Base-by-base conservation (phyloP, 2,888 invertebrate species). In the Resseliella maxima region DNA sequence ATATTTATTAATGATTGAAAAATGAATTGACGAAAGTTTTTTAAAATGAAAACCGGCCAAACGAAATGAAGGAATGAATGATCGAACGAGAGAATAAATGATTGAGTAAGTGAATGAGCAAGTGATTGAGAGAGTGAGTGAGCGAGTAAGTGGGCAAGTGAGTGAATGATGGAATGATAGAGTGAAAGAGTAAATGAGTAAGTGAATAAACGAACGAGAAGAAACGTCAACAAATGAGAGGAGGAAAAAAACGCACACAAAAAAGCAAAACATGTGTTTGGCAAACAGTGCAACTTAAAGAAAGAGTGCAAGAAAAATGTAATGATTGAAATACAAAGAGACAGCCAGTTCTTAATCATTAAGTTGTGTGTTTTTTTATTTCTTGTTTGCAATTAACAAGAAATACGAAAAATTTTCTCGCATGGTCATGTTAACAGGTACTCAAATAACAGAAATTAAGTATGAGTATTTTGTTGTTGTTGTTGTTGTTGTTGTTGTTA, bases 341-440 rank as follows among this genome's bases (percentile, higher is more conserved):
- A 3, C 31, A 72, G 72, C 72, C 72, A 50, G 31, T 72, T 72
- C 72, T 72, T 12, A 72, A 72, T 35, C 72, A 72, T 72, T 72
- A n/a, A 72, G 12, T 31, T 72, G 72, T 18, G 24, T 72, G n/a
- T n/a, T n/a, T 35, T n/a, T 59, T 59, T 72, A 15, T 72, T 72
- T 31, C 72, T 27, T 72, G 72, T 27, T 72, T 15, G 72, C 31
- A 72, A 72, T 72, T 72, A 72, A 31, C 72, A 31, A 72, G 72
- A 72, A 12, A 24, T 8, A n/a, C n/a, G 24, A 59, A 59, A 59
- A 59, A 59, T 24, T 41, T 18, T 72, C 72, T 72, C n/a, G 72
- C 72, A 72, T 72, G 72, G 72, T 72, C 72, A 72, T 72, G 72
- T 72, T 72, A 72, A 72, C 72, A 72, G 72, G 72, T 72, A 72